Base-by-base conservation (phyloP, 2,888 invertebrate species). In the Deilephila elpenor region DNA sequence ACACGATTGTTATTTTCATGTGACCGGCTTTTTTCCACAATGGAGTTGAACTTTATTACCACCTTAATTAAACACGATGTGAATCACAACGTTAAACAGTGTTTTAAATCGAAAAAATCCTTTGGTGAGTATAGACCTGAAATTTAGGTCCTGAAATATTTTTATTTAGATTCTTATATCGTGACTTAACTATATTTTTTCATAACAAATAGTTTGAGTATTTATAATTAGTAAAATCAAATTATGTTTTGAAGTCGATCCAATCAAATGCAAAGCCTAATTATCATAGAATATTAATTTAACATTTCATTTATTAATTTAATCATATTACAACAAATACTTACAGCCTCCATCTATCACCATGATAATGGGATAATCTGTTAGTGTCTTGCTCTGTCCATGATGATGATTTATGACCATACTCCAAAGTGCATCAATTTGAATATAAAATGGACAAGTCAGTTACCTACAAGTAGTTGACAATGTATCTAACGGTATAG, bases 61-160 rank as follows among this genome's bases (percentile, higher is more conserved):
- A 91, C 92, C 59, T 86, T 93, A 77, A 90, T 94, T 75, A 93
- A 93, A 87, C 93, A 92, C 80, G 94, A 95, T 86, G 89, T 94
- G 82, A 95, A 95, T 79, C 93, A 93, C 79, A 95, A 95, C 86
- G 91, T 94, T 84, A 93, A 88, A 89, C 88, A 93, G 91, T 93
- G 93, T 84, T 93, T 95, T 82, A 93, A 94, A 83, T 83, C 90
- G n/a, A 95, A 93, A 86, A 94, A 92, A 77, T 84, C 93, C 59
- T 94, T 93, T 77, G 88, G 95, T 95, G 83, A 94, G 93, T 86
- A 78, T 75, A 25, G 51, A 51, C 67, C 44, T 67, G 25, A 51
- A 67, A 25, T 75, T 44, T 2, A 44, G 14, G 44, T 44, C 44
- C 14, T 14, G 14, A 11, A 11, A 44, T 44, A 44, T 44, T 14